A percentile compares a stretch with the other conserved stretches of the same genome.
Conservation (phyloP, 1,140 invertebrate species). For the Acromyrmex heyeri region DNA sequence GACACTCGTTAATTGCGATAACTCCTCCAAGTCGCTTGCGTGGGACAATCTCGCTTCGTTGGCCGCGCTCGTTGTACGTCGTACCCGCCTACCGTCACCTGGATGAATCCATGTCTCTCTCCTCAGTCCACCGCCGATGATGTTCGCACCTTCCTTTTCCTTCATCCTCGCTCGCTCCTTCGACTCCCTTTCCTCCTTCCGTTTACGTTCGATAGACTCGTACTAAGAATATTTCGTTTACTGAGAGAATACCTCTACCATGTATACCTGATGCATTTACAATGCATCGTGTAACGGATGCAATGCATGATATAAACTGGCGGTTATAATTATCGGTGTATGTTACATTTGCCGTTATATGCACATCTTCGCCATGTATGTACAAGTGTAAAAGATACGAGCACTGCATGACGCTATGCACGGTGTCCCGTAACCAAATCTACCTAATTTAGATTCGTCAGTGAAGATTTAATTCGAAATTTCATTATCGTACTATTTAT, state of each 20-base stretch:
- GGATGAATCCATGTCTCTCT: conserved; percentile 95
- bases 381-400: conserved; percentile 30
- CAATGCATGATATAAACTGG: conserved; percentile 35
- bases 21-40: conserved; percentile 89
- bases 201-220: conserved; percentile 92
- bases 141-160: conserved; percentile 86
- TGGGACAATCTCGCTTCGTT: conserved; percentile 85
- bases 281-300: conserved; percentile 21
- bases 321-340: conserved; percentile 14
- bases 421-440: not conserved
- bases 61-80: conserved; percentile 89
- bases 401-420: not conserved
- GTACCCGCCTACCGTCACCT: conserved; percentile 89
- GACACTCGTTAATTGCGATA: conserved; percentile 90
- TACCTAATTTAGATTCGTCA: not conserved
- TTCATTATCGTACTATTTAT: not conserved
- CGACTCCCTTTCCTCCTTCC: conserved; percentile 89
- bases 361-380: conserved; percentile 4
- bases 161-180: conserved; percentile 88
- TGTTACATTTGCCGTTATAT: conserved; percentile 38
- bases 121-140: conserved; percentile 86
- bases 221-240: conserved; percentile 87
- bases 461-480: not conserved
- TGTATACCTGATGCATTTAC: conserved; percentile 23
- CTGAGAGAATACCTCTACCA: conserved; percentile 39